phyloP scores from a whole-genome alignment of 1,140 invertebrate species.

The Ceratosolen fusciceps region DNA sequence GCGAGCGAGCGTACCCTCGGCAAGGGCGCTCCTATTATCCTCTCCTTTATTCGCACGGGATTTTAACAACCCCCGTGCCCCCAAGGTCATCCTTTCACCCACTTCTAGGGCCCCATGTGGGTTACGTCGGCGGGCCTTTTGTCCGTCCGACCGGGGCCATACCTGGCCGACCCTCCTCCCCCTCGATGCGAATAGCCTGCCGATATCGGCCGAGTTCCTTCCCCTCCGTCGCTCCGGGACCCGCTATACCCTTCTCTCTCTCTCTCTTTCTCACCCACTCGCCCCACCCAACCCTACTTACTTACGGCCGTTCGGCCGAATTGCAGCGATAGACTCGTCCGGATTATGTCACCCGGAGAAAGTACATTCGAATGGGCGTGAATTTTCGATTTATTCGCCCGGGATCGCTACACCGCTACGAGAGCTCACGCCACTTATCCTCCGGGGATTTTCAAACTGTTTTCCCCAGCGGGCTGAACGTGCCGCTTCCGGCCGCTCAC shows the following conservation, averaged over 20 bases:
- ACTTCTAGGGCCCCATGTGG: slow-evolving; percentile 14
- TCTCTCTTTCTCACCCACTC: no score
- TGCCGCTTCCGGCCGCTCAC: no score
- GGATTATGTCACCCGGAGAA: background rate
- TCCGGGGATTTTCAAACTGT: no score
- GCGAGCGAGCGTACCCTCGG: background rate
- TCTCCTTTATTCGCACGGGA: slow-evolving; percentile 22
- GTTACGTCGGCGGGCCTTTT: background rate
- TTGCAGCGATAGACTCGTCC: no score
- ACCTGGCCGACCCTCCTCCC: no score
- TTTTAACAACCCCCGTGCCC: slow-evolving; percentile 38
- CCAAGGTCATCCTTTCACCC: slow-evolving; percentile 49
- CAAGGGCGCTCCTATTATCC: background rate
- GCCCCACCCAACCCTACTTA: background rate
- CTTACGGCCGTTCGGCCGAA: no score
- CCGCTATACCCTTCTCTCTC: no score
- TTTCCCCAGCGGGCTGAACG: no score
- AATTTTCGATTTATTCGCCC: background rate
- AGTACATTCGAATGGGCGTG: background rate
- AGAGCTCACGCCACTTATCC: no score
- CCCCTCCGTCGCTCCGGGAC: no score
- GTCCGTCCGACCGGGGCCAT: background rate
- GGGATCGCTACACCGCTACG: background rate
- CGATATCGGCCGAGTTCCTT: no score
- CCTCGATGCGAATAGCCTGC: no score